Base-by-base conservation (phyloP, 2,113 vertebrate genomes). In the Tetrao urogallus region DNA sequence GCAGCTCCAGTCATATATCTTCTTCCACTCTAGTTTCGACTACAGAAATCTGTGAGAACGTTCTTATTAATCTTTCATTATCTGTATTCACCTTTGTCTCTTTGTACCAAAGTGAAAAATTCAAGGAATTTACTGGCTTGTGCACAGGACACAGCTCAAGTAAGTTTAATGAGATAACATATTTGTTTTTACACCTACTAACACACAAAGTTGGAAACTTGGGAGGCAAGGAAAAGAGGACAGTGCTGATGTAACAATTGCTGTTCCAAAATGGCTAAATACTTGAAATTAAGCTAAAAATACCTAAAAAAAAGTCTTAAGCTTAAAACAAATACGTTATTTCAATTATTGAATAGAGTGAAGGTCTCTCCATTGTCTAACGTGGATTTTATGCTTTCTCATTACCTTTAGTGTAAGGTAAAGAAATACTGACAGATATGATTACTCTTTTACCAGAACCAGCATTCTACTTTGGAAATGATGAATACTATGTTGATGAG, bases 391-490 rank as follows among this genome's bases (percentile, higher is more conserved):
- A 40, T 25, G 3, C 25, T 71, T 11, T 60, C 8, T n/a, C 47
- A 5, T 67, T 66, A 57, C 16, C 17, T 21, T 82, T 64, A 25
- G 0, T 2, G 0, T 81, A 47, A 76, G 12, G 19, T 74, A 67
- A 82, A 89, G 27, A 70, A 63, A 47, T 4, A 20, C 57, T 82
- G 38, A 18, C 70, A 63, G 5, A 14, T 36, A 32, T 81, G 82
- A 24, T 70, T n/a, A n/a, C n/a, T 11, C 67, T 89, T 67, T 93
- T 78, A 22, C 57, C 97, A 99, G 99, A 98, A 32, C 99, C 99
- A 15, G 71, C 97, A 40, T 99, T 99, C 96, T 99, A 99, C 97
- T 99, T 99, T 36, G 98, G 98, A 4, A 97, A 97, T 32, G 92
- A 95, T 4, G 95, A 97, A 64, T 98, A 99, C 95, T 98, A 97